Evolutionary conservation across 2,113 vertebrate species (phyloP).

Genomic region (Podiceps cristatus): DNA sequence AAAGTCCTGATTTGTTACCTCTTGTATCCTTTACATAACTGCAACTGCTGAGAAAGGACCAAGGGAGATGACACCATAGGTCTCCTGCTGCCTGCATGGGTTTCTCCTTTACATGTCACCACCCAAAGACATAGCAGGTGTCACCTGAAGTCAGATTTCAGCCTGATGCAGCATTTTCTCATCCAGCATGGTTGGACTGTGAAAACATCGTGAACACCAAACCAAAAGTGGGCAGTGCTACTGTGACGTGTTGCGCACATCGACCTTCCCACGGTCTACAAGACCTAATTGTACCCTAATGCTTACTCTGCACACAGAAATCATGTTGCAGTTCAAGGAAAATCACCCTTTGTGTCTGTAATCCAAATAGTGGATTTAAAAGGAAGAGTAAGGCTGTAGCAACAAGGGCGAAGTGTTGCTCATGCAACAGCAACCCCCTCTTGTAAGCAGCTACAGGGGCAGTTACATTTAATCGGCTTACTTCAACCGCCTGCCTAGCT

Average conservation of each 20-base stretch:
- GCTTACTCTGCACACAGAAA: not conserved
- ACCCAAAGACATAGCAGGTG: accelerated
- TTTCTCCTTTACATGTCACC: accelerated
- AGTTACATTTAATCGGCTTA: not conserved
- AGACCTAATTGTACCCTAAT: accelerated
- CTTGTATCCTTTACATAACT: accelerated
- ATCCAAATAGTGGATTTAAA: not conserved
- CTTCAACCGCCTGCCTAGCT: too few relatives aligned
- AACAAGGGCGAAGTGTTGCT: accelerated
- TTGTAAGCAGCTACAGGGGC: not conserved
- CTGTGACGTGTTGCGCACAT: accelerated
- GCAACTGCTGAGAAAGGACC: not conserved
- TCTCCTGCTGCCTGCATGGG: not conserved
- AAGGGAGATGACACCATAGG: not conserved
- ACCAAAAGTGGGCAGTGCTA: not conserved
- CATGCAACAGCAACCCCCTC: not conserved
- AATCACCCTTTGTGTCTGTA: accelerated
- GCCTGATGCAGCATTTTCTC: not conserved
- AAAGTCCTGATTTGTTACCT: accelerated
- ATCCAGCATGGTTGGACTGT: accelerated
- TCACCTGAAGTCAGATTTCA: not conserved
- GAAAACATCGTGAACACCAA: not conserved
- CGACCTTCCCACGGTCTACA: not conserved
- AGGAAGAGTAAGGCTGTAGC: not conserved
- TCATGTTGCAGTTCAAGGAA: accelerated